Evolutionary conservation across 2,797 vertebrate species (phyloP), one percentile per base, ranked within the genome.

Genomic region (Chaunax sp.): DNA sequence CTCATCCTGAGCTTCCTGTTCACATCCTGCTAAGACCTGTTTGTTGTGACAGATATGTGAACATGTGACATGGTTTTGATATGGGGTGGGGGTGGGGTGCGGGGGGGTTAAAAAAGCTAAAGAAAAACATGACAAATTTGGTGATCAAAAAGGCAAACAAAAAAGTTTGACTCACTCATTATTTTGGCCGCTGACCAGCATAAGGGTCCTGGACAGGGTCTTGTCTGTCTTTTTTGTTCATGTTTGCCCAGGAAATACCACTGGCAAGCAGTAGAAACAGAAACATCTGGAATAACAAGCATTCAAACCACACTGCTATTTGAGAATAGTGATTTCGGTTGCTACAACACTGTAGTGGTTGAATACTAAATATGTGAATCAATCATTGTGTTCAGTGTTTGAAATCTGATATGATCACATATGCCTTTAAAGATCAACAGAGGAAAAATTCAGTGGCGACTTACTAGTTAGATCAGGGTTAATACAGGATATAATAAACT

Each of bases 41-140:
- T 85, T 89, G 79, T 88, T 88, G 69, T 82, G 69, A 88, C 85
- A 91, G 60, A 55, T 71, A 73, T 83, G 74, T 75, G 58, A 79
- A 69, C 82, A 79, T 14, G 74, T 54, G 43, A 80, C 41, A 46
- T 5, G 2, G 26, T 79, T 87, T 86, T 87, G 78, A 83, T 78
- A 64, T 60, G 56, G 60, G 53, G 44, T 69, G 10, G 38, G 15
- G 38, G 1, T 5, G 35, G 15, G 38, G 14, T 2, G 38, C 8
- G 33, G 33, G 33, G 8, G 4, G 33, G 10, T 11, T 10, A 35
- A 35, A 40, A 37, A 37, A 37, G 35, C 3, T 1, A 40, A 40
- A 40, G 6, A 40, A 14, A 40, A 40, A 40, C 38, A 40, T 15
- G 38, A 40, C 9, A 10, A 35, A 35, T 35, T 35, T 35, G 33